phyloP scores from a whole-genome alignment of 2,113 vertebrate genomes.

The Oxyruncus cristatus region DNA sequence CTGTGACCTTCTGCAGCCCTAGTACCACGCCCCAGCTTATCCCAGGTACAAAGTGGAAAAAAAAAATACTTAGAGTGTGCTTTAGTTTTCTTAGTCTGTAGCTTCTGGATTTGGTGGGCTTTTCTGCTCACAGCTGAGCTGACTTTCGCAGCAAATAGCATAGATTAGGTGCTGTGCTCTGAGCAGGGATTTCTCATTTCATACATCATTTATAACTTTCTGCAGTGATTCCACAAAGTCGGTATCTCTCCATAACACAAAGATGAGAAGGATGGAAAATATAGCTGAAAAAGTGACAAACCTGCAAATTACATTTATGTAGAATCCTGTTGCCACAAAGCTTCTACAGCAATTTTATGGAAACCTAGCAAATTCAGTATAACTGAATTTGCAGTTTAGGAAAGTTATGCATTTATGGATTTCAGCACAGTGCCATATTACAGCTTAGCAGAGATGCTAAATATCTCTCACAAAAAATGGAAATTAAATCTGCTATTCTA shows the following conservation, averaged over 20 bases:
- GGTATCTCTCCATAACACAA: slow-evolving; percentile 54
- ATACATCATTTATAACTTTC: slow-evolving; percentile 71
- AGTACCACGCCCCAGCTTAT: background rate
- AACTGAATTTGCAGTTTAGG: slow-evolving; percentile 57
- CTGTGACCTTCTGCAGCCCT: background rate
- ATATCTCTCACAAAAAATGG: slow-evolving; percentile 32
- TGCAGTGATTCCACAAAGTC: slow-evolving; percentile 61
- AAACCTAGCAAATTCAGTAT: slow-evolving; percentile 46
- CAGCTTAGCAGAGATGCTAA: slow-evolving; percentile 46
- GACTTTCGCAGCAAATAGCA: slow-evolving; percentile 54
- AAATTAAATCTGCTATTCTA: slow-evolving; percentile 41
- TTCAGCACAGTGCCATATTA: slow-evolving; percentile 38
- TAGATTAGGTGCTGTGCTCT: slow-evolving; percentile 53
- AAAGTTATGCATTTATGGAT: slow-evolving; percentile 45
- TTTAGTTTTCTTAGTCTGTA: slow-evolving; percentile 36
- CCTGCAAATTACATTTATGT: slow-evolving; percentile 63
- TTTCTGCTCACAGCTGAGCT: slow-evolving; percentile 33
- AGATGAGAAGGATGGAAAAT: slow-evolving; percentile 65
- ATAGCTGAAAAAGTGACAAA: slow-evolving; percentile 63
- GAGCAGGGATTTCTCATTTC: slow-evolving; percentile 68
- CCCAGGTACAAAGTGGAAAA: background rate
- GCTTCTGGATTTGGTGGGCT: slow-evolving; percentile 27
- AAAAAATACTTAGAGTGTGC: background rate
- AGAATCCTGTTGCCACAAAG: slow-evolving; percentile 45
- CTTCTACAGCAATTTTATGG: slow-evolving; percentile 48